phyloP scores from a whole-genome alignment of 2,888 invertebrate species.

The Phyto melanocephala region DNA sequence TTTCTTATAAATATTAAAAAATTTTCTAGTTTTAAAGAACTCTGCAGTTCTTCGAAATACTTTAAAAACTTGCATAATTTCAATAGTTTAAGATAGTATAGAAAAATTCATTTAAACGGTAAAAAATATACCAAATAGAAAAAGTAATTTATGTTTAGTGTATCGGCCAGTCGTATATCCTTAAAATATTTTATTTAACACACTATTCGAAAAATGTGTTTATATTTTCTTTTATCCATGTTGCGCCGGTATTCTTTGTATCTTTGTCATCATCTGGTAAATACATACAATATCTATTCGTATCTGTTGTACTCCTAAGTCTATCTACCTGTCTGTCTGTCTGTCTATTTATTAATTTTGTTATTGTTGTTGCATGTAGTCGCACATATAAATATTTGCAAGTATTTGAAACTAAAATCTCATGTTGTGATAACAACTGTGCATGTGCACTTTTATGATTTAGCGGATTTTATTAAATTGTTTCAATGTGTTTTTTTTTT shows the following conservation, averaged over 20 bases:
- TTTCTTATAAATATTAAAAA: too few relatives aligned
- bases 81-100: too few relatives aligned
- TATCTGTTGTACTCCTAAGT: not conserved
- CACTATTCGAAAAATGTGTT: slow-evolving; percentile 12
- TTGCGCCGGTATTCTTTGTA: not conserved
- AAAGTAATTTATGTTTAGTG: too few relatives aligned
- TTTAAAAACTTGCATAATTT: too few relatives aligned
- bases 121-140: too few relatives aligned
- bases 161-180: too few relatives aligned
- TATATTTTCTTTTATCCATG: slow-evolving; percentile 14
- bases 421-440: slow-evolving; percentile 58
- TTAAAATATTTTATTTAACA: too few relatives aligned
- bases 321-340: not conserved
- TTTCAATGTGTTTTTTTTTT: slow-evolving; percentile 30
- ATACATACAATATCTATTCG: not conserved
- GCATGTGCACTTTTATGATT: slow-evolving; percentile 43
- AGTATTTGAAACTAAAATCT: slow-evolving; percentile 25
- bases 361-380: too few relatives aligned
- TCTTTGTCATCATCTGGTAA: slow-evolving; percentile 27
- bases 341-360: slow-evolving; percentile 5
- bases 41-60: too few relatives aligned
- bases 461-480: slow-evolving; percentile 51
- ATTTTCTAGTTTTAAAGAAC: too few relatives aligned
- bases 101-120: too few relatives aligned
- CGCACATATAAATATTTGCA: not conserved